Conservation (phyloP, 2,113 vertebrate species). For the Nicator chloris region DNA sequence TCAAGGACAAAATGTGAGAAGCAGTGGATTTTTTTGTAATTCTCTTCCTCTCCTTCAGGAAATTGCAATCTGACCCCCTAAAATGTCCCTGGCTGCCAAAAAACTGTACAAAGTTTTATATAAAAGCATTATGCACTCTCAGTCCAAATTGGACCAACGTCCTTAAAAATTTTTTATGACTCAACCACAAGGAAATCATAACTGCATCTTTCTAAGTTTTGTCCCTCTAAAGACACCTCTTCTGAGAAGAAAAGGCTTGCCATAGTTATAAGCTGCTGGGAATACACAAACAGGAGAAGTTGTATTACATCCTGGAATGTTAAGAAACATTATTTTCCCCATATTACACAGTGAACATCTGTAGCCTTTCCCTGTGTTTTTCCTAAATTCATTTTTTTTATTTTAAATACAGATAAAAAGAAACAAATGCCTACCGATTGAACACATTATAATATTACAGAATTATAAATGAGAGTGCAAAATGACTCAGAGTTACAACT, state of each 20-base stretch:
- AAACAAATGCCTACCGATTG: not conserved
- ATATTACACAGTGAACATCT: not conserved
- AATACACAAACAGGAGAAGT: not conserved
- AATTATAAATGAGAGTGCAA: not conserved
- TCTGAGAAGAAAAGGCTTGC: not conserved
- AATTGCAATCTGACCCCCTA: not conserved
- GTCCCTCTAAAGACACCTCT: not conserved
- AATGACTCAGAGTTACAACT: not conserved
- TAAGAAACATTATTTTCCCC: not conserved
- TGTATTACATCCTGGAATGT: not conserved
- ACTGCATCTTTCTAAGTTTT: not conserved
- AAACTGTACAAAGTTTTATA: not conserved
- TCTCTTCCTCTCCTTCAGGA: not conserved
- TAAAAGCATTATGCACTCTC: not conserved
- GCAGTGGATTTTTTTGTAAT: not conserved
- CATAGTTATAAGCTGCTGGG: not conserved
- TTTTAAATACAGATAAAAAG: not conserved
- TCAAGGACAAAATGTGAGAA: conserved; percentile 47
- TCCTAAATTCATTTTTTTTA: fast-evolving
- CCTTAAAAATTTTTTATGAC: not conserved
- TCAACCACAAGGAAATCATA: not conserved
- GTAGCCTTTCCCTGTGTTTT: not conserved
- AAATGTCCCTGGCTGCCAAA: not conserved
- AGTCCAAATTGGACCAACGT: not conserved
- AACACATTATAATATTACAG: not conserved